phyloP scores from a whole-genome alignment of 2,888 invertebrate genomes.

The Trilocha varians region DNA sequence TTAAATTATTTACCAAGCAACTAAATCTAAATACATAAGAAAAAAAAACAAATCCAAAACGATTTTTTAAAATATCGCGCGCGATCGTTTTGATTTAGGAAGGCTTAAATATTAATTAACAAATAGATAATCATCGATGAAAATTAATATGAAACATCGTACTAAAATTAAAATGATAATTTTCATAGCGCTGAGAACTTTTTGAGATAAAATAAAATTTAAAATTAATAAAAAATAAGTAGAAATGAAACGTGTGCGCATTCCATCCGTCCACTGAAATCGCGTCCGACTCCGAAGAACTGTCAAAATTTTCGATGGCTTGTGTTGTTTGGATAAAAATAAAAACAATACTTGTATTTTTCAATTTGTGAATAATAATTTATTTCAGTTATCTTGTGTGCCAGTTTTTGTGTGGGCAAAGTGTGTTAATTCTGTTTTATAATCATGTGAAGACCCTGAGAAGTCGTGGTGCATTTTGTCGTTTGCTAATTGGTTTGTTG shows the following conservation, averaged over 20 bases:
- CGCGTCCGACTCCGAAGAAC: conserved; percentile 47
- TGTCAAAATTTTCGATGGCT: conserved; percentile 52
- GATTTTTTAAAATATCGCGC: no score
- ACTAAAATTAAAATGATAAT: no score
- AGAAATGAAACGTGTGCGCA: conserved; percentile 44
- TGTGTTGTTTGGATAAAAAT: conserved; percentile 39
- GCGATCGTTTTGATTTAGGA: no score
- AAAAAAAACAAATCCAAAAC: no score
- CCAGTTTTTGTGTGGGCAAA: conserved; percentile 20
- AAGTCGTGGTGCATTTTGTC: conserved; percentile 27
- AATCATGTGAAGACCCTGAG: conserved; percentile 32
- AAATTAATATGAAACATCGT: no score
- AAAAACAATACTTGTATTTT: conserved; percentile 40
- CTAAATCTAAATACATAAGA: no score
- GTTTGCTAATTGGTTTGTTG: conserved; percentile 34
- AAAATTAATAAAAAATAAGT: conserved; percentile 3
- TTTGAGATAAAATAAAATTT: not conserved
- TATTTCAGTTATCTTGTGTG: conserved; percentile 27
- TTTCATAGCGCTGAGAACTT: no score
- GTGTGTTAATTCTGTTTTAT: conserved; percentile 23
- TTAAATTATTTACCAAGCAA: no score
- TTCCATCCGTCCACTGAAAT: conserved; percentile 30
- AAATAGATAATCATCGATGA: no score
- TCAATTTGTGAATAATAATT: conserved; percentile 21
- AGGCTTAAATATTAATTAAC: no score